Conservation (phyloP, 2,797 vertebrate species). For the Onychomys torridus region DNA sequence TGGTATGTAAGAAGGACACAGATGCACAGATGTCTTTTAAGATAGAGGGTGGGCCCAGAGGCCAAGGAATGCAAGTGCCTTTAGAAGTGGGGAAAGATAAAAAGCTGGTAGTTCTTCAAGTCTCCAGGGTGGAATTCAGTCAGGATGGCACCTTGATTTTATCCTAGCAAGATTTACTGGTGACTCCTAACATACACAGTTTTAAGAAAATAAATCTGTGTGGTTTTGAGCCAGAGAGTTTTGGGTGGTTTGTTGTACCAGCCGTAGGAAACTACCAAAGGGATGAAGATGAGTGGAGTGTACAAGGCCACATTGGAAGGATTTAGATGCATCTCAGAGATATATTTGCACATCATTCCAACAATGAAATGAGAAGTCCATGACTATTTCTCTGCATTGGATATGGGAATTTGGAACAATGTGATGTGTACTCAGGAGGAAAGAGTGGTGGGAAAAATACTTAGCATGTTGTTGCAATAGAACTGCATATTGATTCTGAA, state of each 20-base stretch:
- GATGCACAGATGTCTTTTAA: neutral
- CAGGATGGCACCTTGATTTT: neutral
- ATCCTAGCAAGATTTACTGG: too few relatives aligned
- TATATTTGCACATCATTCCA: too few relatives aligned
- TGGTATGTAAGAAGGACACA: fast-evolving
- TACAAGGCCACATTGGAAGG: neutral
- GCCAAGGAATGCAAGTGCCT: too few relatives aligned
- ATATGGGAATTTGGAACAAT: neutral
- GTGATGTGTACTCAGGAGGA: neutral
- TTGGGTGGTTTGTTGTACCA: neutral
- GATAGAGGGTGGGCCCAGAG: neutral
- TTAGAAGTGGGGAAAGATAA: neutral
- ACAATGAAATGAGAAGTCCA: neutral
- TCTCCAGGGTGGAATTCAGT: neutral
- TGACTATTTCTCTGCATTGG: neutral
- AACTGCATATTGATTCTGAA: too few relatives aligned
- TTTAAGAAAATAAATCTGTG: neutral
- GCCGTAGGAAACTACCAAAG: neutral
- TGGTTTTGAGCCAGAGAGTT: neutral
- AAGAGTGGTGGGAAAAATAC: neutral
- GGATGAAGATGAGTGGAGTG: neutral
- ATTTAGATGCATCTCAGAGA: neutral
- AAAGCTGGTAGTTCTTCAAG: neutral
- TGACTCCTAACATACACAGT: neutral
- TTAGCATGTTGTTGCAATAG: neutral